Evolutionary conservation across 2,113 vertebrate genomes (phyloP), one percentile per base, ranked within the genome.

Genomic region (Scopus umbretta): DNA sequence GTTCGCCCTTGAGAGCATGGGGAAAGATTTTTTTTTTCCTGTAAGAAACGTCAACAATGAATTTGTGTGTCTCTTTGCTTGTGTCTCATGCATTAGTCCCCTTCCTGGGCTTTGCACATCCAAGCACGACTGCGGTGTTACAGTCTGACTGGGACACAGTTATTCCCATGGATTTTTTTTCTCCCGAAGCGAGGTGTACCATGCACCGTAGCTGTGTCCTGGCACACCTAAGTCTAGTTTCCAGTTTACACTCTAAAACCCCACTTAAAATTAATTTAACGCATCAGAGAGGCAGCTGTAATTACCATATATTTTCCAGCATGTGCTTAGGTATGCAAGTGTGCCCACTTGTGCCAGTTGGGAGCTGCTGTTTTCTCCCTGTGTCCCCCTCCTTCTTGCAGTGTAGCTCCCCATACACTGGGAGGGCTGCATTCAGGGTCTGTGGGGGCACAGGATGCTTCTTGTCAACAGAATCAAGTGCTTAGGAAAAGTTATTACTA

Each of bases 341-440:
- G 20, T 63, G 29, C 62, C 43, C 7, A 6, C 32, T 58, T 45
- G 6, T 59, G 43, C 71, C 22, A 14, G 21, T 0, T 80, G 74
- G 45, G 58, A 90, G 73, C 43, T 81, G 40, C 15, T 79, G 17
- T n/a, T 86, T 75, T 55, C 32, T 52, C 19, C 3, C 14, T 19
- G 0, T 42, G 47, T 50, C 17, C 6, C 55, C 20, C 17, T 84
- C 40, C n/a, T 38, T 25, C 38, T 76, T 70, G 18, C 47, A 56
- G 16, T 11, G 13, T 29, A 42, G 14, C 17, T 87, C 58, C 20
- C 30, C 8, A 3, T 21, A 16, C 14, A 2, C 14, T 3, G 10
- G 26, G 20, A 80, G 15, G 22, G 26, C 20, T 26, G 9, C 2
- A 0, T 29, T 66, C 20, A 1, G 4, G 17, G 30, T 23, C 27